Base-by-base conservation (phyloP, 2,888 invertebrate genomes). In the Chalcis sispes region DNA sequence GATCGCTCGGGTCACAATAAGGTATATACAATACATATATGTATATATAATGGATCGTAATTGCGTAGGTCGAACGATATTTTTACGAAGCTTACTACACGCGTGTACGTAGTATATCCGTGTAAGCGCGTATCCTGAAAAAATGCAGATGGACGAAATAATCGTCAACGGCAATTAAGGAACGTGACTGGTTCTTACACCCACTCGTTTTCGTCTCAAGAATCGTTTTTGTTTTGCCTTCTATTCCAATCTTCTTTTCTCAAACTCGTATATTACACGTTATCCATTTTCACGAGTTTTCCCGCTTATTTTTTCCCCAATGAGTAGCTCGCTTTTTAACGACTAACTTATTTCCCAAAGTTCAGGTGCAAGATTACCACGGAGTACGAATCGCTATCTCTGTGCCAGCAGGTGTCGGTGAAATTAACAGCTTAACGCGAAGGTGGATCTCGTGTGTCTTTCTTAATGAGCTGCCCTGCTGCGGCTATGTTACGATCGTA, bases 161-260 rank as follows among this genome's bases (percentile, higher is more conserved):
- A 72, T 65, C 72, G 82, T 81, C 80, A 79, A 78, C 80, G 80
- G 80, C 85, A 85, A 87, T 87, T 85, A 87, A 83, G 81, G 79
- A 85, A 83, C 83, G 84, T 86, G 87, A 87, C 86, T 82, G 69
- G 79, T 69, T 77, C n/a, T n/a, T n/a, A n/a, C 76, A 61, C 77
- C 80, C 77, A 75, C 80, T 82, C 79, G 77, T 73, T 50, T 71
- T 76, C 54, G 32, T 40, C 46, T 5, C 40, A 18, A 46, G n/a
- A 18, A 20, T 40, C 20, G 36, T 27, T 5, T 7, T 20, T 0
- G 20, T 18, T n/a, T 20, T n/a, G 36, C 40, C 13, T 23, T 59
- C 36, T 50, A 61, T 42, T 76, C 48, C 64, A 59, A 64, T 71
- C 72, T 71, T 74, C 77, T 18, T 50, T 25, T 40, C 25, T 40